Evolutionary conservation across 2,113 vertebrate genomes (phyloP).

Genomic region (Chlamydotis undulata): DNA sequence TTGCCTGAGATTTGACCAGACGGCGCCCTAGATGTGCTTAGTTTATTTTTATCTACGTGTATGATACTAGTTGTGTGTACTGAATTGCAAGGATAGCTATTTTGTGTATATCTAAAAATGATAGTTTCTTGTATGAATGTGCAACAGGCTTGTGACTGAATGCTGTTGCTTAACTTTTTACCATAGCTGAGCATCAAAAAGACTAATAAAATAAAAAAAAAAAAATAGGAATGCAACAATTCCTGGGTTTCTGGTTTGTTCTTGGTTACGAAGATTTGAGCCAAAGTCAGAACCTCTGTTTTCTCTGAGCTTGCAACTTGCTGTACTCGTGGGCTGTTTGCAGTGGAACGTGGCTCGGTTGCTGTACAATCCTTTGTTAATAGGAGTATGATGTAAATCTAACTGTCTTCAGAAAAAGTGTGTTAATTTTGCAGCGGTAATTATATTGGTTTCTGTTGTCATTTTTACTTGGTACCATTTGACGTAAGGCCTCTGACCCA

Average conservation of each 20-base stretch:
- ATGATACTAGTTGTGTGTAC: constrained; percentile 77
- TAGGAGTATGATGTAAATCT: constrained; percentile 45
- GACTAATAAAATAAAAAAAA: constrained; percentile 16
- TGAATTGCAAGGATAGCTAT: constrained; percentile 79
- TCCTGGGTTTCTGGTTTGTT: constrained; percentile 63
- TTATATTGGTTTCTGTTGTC: constrained; percentile 44
- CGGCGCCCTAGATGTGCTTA: constrained; percentile 75
- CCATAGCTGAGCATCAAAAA: constrained; percentile 63
- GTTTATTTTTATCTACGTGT: constrained; percentile 69
- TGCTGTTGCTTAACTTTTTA: constrained; percentile 78
- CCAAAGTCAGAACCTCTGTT: constrained; percentile 49
- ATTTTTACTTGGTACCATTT: constrained; percentile 25
- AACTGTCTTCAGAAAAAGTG: constrained; percentile 53
- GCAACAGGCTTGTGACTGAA: constrained; percentile 79
- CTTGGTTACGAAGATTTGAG: constrained; percentile 57
- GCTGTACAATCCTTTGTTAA: constrained; percentile 41
- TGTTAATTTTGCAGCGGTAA: constrained; percentile 69
- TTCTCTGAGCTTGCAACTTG: constrained; percentile 52
- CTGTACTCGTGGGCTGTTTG: constrained; percentile 39
- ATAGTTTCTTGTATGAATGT: constrained; percentile 82
- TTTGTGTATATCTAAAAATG: constrained; percentile 78
- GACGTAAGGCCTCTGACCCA: not conserved
- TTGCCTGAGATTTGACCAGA: constrained; percentile 77
- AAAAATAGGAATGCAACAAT: constrained; percentile 78
- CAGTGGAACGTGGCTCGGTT: constrained; percentile 50